Evolutionary conservation across 1,140 invertebrate species (phyloP).

Genomic region (Nasonia vitripennis): DNA sequence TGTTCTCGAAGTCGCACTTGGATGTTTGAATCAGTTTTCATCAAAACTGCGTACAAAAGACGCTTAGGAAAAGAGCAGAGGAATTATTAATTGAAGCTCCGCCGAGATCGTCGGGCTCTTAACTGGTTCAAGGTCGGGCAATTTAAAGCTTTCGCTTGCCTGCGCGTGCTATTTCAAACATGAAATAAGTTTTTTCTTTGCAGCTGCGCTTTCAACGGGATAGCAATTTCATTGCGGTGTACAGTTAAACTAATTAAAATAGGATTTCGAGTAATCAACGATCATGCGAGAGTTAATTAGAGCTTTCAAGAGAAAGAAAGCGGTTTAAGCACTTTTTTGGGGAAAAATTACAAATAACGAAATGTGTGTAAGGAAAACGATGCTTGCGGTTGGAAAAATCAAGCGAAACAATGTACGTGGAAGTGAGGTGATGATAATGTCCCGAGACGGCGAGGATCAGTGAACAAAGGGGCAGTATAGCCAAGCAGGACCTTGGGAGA

Average conservation of each 20-base stretch:
- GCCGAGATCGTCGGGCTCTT: slow-evolving; percentile 41
- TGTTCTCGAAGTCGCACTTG: background rate
- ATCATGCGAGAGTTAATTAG: slow-evolving; percentile 25
- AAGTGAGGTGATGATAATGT: background rate
- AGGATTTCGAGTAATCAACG: slow-evolving; percentile 31
- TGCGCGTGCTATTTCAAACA: slow-evolving; percentile 44
- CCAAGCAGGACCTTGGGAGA: background rate
- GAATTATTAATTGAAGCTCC: slow-evolving; percentile 48
- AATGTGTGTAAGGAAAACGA: background rate
- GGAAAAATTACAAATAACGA: too few relatives aligned
- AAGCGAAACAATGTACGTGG: background rate
- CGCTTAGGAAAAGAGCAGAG: slow-evolving; percentile 47
- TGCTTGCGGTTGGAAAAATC: background rate
- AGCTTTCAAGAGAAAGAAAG: background rate
- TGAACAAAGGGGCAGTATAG: slow-evolving; percentile 1
- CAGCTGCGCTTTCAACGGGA: slow-evolving; percentile 7
- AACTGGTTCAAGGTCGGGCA: slow-evolving; percentile 59
- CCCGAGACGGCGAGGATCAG: background rate
- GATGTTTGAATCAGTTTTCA: slow-evolving; percentile 47
- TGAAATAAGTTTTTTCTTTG: slow-evolving; percentile 43
- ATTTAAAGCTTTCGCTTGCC: slow-evolving; percentile 55
- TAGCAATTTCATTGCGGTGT: slow-evolving; percentile 29
- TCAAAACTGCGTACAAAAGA: slow-evolving; percentile 50
- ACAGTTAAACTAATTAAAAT: slow-evolving; percentile 27
- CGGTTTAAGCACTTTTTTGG: too few relatives aligned